Evolutionary conservation across 2,888 invertebrate species (phyloP).

Genomic region (Dorcus hopei): DNA sequence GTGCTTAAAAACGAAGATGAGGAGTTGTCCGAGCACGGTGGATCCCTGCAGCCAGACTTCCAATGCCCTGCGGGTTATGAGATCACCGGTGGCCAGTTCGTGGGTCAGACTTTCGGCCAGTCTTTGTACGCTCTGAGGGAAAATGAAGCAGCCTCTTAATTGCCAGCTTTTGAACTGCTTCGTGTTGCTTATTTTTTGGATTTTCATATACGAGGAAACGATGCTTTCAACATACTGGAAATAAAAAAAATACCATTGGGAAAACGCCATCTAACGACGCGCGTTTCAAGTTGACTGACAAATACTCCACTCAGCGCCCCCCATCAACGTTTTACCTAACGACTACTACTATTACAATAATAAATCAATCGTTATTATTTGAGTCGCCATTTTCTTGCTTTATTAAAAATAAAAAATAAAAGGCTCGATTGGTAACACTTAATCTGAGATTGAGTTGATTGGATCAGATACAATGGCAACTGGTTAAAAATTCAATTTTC

Average conservation of each 20-base stretch:
- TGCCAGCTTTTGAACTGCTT: conserved; percentile 59
- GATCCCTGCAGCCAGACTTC: conserved; percentile 53
- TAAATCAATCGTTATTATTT: too few species aligned
- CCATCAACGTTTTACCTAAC: too few species aligned
- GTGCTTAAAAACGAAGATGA: conserved; percentile 55
- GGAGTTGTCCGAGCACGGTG: conserved; percentile 50
- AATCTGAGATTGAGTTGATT: too few species aligned
- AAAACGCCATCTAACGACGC: neutral
- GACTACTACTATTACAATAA: too few species aligned
- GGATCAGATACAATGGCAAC: too few species aligned
- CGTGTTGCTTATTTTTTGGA: conserved; percentile 58
- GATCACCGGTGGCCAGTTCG: conserved; percentile 48
- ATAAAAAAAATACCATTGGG: conserved; percentile 23
- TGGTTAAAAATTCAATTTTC: too few species aligned
- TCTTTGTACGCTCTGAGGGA: conserved; percentile 56
- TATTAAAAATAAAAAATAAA: too few species aligned
- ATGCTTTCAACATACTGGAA: conserved; percentile 73
- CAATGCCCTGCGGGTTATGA: conserved; percentile 45
- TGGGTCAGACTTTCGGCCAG: conserved; percentile 58
- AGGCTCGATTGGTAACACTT: too few species aligned
- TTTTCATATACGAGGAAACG: conserved; percentile 71
- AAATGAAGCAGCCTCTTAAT: conserved; percentile 57
- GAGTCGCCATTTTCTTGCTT: too few species aligned
- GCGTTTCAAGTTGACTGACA: too few species aligned
- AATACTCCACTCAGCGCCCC: too few species aligned